These are phyloP conservation scores for Stenoptilia bipunctidactyla DNA, from an alignment of 2,888 invertebrate species.

Conservation along the genomic window DNA sequence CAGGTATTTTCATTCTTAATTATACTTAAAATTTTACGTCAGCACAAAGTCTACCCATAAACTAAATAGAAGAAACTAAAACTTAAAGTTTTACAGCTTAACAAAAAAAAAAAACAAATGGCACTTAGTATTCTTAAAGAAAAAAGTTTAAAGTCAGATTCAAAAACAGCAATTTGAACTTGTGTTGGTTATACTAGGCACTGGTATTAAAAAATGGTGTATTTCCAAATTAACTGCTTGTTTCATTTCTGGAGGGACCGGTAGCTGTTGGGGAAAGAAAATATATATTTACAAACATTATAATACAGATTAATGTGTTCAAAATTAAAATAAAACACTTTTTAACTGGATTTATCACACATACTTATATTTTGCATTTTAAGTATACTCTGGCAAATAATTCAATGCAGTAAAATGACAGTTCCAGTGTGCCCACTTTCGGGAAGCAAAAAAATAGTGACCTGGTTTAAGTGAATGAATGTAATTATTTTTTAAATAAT, in stretches of 20 bases:
- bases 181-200: conserved; percentile 19
- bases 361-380: too few relatives aligned
- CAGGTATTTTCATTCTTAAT: conserved; percentile 60
- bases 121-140: conserved; percentile 3
- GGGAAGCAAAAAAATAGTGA: too few relatives aligned
- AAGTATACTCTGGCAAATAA: too few relatives aligned
- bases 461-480: too few relatives aligned
- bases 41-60: conserved; percentile 22
- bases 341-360: too few relatives aligned
- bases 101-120: conserved; percentile 11
- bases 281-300: too few relatives aligned
- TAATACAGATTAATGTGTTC: too few relatives aligned
- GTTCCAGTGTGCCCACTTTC: too few relatives aligned
- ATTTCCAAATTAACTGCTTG: conserved; percentile 19
- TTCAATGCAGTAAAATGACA: too few relatives aligned
- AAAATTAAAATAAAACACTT: too few relatives aligned
- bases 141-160: conserved; percentile 1
- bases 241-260: conserved; percentile 45
- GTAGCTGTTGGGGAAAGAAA: conserved; percentile 32
- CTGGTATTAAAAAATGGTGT: conserved; percentile 17
- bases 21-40: conserved; percentile 19
- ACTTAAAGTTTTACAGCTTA: conserved; percentile 12
- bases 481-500: too few relatives aligned
- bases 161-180: conserved; percentile 10
- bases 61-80: conserved; percentile 18